Base-by-base conservation (phyloP, 1,140 invertebrate genomes). In the Drosophila aff. region DNA sequence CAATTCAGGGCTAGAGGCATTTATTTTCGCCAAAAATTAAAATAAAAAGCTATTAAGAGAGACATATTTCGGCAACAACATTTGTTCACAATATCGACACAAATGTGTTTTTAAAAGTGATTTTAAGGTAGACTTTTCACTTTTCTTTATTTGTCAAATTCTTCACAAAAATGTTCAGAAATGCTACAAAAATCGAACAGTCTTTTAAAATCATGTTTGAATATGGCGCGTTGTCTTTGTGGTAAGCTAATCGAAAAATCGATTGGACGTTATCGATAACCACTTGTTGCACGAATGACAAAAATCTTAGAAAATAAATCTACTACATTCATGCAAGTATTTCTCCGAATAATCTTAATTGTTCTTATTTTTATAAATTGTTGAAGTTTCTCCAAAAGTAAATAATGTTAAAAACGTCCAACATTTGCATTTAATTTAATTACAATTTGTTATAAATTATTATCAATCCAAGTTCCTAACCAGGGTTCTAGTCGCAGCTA, bases 121-220 rank as follows among this genome's bases (percentile, higher is more conserved):
- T 26, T 49, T 50, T 6, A 50, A 7, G 2, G 21, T 15, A 36
- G 7, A 5, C 15, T 10, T 10, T 0, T 9, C 2, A 15, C 3
- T 33, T 57, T 36, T 18, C 18, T 1, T 47, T 57, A 1, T 7
- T n/a, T 71, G 40, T 47, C 64, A 47, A 8, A 47, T 26, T 53
- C 4, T 26, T 31, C 1, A 26, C 1, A 26, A 21, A 16, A 23
- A 26, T 18, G 1, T 52, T 33, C 7, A 33, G 4, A 53, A 31
- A 71, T 44, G 38, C 33, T 46, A 21, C 10, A 0, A 47, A 68
- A 67, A 31, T 40, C 65, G 0, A 38, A 23, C 21, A 36, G 28
- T 63, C 31, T 11, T n/a, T 11, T 47, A 0, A 55, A 71, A 55
- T 68, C 67, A 11, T 40, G 15, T 38, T 33, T 47, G 15, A 71